Conservation (phyloP, 2,797 vertebrate species). For the Orientallactaga sibirica region DNA sequence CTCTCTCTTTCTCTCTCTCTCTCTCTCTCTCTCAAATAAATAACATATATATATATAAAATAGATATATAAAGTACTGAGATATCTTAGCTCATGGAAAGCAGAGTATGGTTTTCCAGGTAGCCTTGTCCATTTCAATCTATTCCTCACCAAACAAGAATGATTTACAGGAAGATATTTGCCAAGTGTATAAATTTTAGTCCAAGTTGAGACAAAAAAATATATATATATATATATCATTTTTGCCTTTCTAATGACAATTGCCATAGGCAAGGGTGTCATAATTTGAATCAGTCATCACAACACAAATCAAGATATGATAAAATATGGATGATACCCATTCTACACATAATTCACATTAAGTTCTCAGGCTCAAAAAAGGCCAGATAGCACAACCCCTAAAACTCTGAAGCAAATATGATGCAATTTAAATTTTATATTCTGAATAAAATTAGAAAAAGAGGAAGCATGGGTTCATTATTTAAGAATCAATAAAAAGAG, state of each 20-base stretch:
- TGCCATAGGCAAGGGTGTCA: neutral
- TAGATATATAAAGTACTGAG: neutral
- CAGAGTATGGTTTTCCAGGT: neutral
- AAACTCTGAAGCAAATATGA: constrained; percentile 25
- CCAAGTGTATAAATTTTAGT: constrained; percentile 28
- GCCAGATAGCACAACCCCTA: constrained; percentile 1
- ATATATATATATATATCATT: too few relatives aligned
- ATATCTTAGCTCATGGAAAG: constrained; percentile 13
- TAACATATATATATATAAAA: too few relatives aligned
- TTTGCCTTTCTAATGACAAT: constrained; percentile 6
- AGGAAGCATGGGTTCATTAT: neutral
- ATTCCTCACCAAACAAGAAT: constrained; percentile 30
- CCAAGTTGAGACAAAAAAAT: constrained; percentile 41
- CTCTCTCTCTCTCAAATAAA: too few relatives aligned
- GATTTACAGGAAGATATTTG: constrained; percentile 24
- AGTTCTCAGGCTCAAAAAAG: neutral
- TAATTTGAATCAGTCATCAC: constrained; percentile 5
- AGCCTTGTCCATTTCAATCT: neutral
- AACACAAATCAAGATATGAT: neutral
- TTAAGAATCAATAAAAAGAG: constrained; percentile 28
- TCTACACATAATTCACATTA: constrained; percentile 4
- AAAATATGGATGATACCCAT: neutral
- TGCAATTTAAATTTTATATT: constrained; percentile 6
- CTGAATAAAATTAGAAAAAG: constrained; percentile 41
- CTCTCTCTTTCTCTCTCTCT: too few relatives aligned